Conservation (phyloP, 1,140 invertebrate species). For the Nebria ingens region DNA sequence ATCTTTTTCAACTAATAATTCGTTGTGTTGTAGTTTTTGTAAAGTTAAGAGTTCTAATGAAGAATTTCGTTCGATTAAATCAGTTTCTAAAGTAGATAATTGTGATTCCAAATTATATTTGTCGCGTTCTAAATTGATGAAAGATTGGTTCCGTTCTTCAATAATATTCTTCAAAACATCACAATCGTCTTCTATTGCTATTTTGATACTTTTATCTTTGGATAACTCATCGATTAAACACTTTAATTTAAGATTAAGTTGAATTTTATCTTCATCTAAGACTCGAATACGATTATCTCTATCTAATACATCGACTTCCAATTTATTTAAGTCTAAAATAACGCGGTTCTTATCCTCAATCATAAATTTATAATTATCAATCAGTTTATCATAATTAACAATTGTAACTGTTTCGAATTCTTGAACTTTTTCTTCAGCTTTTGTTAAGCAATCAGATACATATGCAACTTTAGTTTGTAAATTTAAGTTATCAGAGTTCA, state of each 20-base stretch:
- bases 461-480: slow-evolving; percentile 12
- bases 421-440: slow-evolving; percentile 11
- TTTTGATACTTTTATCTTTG: background rate
- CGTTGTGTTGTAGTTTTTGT: no score
- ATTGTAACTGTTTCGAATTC: slow-evolving; percentile 5
- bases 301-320: background rate
- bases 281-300: background rate
- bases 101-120: no score
- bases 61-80: no score
- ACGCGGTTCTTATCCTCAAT: background rate
- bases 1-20: background rate
- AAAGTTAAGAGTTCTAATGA: no score
- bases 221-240: no score
- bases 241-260: background rate
- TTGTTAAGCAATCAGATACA: slow-evolving; percentile 1
- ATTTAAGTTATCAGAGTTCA: slow-evolving; percentile 6
- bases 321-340: background rate
- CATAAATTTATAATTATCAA: background rate
- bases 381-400: background rate
- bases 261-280: background rate
- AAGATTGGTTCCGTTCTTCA: no score
- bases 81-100: no score
- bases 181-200: background rate
- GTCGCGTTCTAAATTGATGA: no score
- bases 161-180: no score